These are phyloP conservation scores for Cherax quadricarinatus DNA, from an alignment of 1,140 invertebrate species.

Conservation along the genomic window DNA sequence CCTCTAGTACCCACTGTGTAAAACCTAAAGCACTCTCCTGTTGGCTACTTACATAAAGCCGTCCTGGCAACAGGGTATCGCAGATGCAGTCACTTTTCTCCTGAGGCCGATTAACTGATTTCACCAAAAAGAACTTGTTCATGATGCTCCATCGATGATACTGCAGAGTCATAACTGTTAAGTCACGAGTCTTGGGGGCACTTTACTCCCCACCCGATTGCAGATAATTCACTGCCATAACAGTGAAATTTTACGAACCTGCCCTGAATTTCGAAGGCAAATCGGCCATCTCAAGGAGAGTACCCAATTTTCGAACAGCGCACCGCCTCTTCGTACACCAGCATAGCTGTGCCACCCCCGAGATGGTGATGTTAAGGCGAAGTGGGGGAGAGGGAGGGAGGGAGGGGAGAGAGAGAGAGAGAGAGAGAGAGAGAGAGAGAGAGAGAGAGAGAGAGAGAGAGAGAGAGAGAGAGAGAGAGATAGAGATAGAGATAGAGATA, in stretches of 20 bases:
- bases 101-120: background rate
- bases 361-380: background rate
- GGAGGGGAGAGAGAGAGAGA: too few species aligned
- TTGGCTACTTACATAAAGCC: too few species aligned
- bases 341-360: background rate
- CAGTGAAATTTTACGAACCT: background rate
- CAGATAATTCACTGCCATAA: background rate
- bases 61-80: too few species aligned
- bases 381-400: too few species aligned
- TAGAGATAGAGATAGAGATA: too few species aligned
- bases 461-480: too few species aligned
- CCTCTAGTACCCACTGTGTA: too few species aligned
- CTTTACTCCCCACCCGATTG: background rate
- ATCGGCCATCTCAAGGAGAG: background rate
- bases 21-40: too few species aligned
- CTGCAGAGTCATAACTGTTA: background rate
- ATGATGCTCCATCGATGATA: background rate
- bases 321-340: background rate
- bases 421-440: too few species aligned
- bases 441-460: too few species aligned
- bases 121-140: background rate
- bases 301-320: conserved; percentile 6
- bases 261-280: conserved; percentile 1
- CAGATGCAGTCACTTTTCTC: background rate
- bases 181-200: background rate